Conservation (phyloP, 1,140 invertebrate genomes). For the Bactericera cockerelli region DNA sequence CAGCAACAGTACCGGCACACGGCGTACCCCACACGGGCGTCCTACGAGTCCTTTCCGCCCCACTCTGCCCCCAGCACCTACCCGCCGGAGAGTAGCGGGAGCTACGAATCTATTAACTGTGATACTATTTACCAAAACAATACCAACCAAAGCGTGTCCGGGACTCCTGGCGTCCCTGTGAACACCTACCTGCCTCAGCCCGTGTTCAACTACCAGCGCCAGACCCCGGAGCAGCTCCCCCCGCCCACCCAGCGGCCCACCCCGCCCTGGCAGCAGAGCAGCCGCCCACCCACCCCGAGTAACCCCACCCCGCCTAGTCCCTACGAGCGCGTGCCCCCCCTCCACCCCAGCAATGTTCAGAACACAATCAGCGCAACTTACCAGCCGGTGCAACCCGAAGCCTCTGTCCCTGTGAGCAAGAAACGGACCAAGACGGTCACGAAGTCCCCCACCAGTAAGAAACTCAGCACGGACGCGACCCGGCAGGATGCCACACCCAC, state of each 20-base stretch:
- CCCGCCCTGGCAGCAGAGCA: constrained; percentile 37
- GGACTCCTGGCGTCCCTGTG: too few relatives aligned
- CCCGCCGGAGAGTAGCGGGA: background rate
- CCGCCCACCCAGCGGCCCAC: constrained; percentile 11
- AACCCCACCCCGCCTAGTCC: constrained; percentile 23
- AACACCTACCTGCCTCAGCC: background rate
- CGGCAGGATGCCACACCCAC: constrained; percentile 31
- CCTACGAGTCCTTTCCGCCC: background rate
- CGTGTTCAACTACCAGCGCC: background rate
- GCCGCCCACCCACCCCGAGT: constrained; percentile 29
- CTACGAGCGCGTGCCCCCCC: constrained; percentile 50
- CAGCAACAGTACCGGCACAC: background rate
- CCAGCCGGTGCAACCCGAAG: background rate
- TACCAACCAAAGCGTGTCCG: background rate
- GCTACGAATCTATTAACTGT: background rate
- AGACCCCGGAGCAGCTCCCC: background rate
- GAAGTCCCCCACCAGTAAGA: constrained; percentile 35
- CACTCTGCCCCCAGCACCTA: background rate
- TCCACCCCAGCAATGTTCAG: constrained; percentile 36
- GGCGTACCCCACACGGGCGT: background rate
- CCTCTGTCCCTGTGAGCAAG: constrained; percentile 32
- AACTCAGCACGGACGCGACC: constrained; percentile 42
- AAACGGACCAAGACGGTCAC: background rate
- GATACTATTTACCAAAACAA: constrained; percentile 1
- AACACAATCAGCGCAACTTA: background rate